Evolutionary conservation across 2,888 invertebrate genomes (phyloP).

Genomic region (Rhagophthalmus giganteus): DNA sequence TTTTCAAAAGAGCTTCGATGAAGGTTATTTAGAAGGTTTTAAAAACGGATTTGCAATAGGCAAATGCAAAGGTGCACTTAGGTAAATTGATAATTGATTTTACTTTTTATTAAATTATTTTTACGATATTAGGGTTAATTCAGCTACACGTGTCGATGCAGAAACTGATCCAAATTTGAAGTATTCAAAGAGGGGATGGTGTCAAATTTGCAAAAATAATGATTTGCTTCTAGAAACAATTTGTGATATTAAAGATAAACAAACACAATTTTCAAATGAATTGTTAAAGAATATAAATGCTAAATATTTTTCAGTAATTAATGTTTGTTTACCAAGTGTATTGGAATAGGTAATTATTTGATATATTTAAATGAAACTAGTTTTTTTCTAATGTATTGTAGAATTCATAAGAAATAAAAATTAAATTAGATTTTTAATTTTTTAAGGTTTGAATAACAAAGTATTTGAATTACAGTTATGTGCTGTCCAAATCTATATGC

Average conservation of each 20-base stretch:
- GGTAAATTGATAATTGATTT: slow-evolving; percentile 37
- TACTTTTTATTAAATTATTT: neutral
- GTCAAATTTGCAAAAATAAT: slow-evolving; percentile 39
- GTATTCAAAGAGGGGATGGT: slow-evolving; percentile 33
- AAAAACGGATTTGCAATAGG: slow-evolving; percentile 64
- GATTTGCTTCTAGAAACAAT: slow-evolving; percentile 34
- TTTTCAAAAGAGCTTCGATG: slow-evolving; percentile 71
- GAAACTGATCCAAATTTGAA: slow-evolving; percentile 9
- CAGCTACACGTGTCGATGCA: too few relatives aligned
- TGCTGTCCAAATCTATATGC: too few relatives aligned
- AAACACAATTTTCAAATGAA: slow-evolving; percentile 41
- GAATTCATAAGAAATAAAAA: too few relatives aligned
- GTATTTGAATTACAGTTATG: too few relatives aligned
- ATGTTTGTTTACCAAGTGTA: slow-evolving; percentile 12
- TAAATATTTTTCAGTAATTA: slow-evolving; percentile 31
- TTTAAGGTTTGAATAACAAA: too few relatives aligned
- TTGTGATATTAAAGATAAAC: slow-evolving; percentile 41
- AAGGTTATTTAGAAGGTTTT: slow-evolving; percentile 69
- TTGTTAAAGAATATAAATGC: slow-evolving; percentile 39
- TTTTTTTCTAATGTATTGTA: too few relatives aligned
- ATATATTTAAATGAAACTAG: too few relatives aligned
- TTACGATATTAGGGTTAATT: neutral
- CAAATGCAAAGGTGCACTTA: slow-evolving; percentile 52
- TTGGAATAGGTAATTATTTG: slow-evolving; percentile 35
- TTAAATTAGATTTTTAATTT: too few relatives aligned